These are phyloP conservation scores for Zaprionus inermis DNA, from an alignment of 1,140 invertebrate genomes.

Conservation along the genomic window DNA sequence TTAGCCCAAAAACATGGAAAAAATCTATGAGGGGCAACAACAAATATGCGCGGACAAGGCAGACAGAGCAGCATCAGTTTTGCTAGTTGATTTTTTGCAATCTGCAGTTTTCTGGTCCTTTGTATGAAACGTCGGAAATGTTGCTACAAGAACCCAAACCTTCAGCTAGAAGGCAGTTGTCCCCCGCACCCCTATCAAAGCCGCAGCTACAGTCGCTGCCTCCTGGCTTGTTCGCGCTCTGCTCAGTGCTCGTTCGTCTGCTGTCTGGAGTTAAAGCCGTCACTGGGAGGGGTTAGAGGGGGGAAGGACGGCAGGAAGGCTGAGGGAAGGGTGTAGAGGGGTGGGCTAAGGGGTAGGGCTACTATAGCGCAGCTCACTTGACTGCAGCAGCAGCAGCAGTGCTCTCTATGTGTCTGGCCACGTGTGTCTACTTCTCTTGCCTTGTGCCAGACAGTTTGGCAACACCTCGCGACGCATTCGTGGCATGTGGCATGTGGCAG, in stretches of 20 bases:
- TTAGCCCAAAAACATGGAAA: constrained; percentile 49
- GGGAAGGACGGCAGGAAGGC: no score
- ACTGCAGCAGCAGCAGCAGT: constrained; percentile 43
- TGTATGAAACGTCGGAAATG: constrained; percentile 73
- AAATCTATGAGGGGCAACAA: constrained; percentile 31
- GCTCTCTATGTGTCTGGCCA: constrained; percentile 58
- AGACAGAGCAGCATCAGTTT: constrained; percentile 26
- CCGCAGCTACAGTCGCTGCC: no score
- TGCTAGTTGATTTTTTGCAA: constrained; percentile 78
- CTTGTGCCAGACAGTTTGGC: constrained; percentile 48
- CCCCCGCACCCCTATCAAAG: background rate
- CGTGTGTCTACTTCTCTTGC: constrained; percentile 33
- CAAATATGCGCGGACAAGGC: constrained; percentile 54
- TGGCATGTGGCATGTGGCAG: constrained; percentile 39
- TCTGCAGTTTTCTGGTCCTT: constrained; percentile 78
- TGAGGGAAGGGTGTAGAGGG: background rate
- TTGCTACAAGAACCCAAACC: constrained; percentile 61
- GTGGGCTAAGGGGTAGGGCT: no score
- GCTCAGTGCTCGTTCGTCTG: constrained; percentile 27
- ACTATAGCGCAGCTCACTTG: constrained; percentile 45
- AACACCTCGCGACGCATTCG: constrained; percentile 80
- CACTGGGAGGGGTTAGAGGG: background rate
- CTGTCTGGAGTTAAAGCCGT: constrained; percentile 46
- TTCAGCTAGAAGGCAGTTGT: background rate
- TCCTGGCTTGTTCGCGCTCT: background rate